Conservation (phyloP, 2,797 vertebrate species). For the Typhlichthys eigenmanni region DNA sequence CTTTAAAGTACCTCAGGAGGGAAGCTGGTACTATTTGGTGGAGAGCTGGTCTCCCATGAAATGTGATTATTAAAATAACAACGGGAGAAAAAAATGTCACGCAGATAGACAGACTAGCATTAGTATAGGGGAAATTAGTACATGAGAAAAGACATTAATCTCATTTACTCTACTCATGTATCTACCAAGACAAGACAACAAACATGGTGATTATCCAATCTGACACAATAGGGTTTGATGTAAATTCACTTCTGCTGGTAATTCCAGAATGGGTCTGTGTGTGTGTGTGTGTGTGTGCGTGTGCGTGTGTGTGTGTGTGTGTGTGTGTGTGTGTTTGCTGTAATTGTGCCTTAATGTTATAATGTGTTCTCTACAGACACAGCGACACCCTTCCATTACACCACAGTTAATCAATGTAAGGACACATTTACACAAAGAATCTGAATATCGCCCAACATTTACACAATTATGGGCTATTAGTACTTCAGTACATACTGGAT, state of each 20-base stretch:
- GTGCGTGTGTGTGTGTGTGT: not conserved
- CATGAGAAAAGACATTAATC: slow-evolving; percentile 13
- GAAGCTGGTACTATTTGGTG: slow-evolving; percentile 10
- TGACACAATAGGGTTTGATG: slow-evolving; percentile 16
- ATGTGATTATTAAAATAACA: not conserved
- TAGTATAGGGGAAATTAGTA: slow-evolving; percentile 41
- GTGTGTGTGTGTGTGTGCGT: slow-evolving; percentile 7
- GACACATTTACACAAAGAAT: slow-evolving; percentile 50
- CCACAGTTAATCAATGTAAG: slow-evolving; percentile 41
- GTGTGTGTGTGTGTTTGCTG: not conserved
- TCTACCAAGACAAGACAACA: not conserved
- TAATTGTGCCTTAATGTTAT: slow-evolving; percentile 46
- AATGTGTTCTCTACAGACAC: slow-evolving; percentile 48
- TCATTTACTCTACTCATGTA: slow-evolving; percentile 11
- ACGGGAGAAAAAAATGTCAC: slow-evolving; percentile 10
- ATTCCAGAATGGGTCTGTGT: slow-evolving; percentile 15
- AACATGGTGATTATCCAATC: slow-evolving; percentile 18
- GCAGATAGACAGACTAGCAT: slow-evolving; percentile 15
- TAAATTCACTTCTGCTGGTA: slow-evolving; percentile 21
- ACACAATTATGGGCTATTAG: slow-evolving; percentile 60
- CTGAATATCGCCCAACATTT: slow-evolving; percentile 45
- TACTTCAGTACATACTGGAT: slow-evolving; percentile 45
- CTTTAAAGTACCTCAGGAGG: not conserved
- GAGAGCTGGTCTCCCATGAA: slow-evolving; percentile 22
- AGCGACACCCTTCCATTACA: slow-evolving; percentile 47